These are phyloP conservation scores for Drosophila paramelanica DNA, from an alignment of 2,888 invertebrate species.

Conservation along the genomic window DNA sequence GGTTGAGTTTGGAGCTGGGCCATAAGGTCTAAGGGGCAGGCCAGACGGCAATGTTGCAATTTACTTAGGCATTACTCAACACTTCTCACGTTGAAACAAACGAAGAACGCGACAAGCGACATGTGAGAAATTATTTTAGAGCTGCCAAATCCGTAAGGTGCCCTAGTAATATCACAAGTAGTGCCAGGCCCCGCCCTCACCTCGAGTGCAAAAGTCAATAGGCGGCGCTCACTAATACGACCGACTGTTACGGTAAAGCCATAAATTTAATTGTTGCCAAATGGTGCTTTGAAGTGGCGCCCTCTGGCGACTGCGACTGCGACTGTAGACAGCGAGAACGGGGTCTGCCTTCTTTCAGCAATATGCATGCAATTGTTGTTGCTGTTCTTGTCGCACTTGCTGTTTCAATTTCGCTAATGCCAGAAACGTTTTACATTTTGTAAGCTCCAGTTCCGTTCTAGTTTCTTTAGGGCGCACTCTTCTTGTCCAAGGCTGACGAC, in stretches of 20 bases:
- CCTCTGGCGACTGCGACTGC: conserved; percentile 28
- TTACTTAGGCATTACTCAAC: conserved; percentile 35
- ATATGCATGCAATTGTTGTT: background rate
- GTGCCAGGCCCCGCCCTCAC: conserved; percentile 11
- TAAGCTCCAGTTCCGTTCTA: conserved; percentile 70
- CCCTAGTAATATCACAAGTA: conserved; percentile 29
- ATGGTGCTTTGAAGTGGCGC: conserved; percentile 52
- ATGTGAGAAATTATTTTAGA: conserved; percentile 53
- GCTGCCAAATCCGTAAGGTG: conserved; percentile 33
- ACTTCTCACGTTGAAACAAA: background rate
- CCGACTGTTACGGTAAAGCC: conserved; percentile 4
- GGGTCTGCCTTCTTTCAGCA: conserved; percentile 20
- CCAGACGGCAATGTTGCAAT: conserved; percentile 27
- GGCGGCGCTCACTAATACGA: conserved; percentile 17
- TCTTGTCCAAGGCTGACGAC: conserved; percentile 48
- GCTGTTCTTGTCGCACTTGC: conserved; percentile 9
- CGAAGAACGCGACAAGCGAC: conserved; percentile 36
- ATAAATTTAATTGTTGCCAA: conserved; percentile 64
- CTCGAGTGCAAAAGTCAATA: conserved; percentile 60
- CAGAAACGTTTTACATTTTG: conserved; percentile 52
- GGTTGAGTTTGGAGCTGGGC: conserved; percentile 21
- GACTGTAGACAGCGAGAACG: conserved; percentile 7
- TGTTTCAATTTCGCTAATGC: conserved; percentile 74
- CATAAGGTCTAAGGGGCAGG: conserved; percentile 6
- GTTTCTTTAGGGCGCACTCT: conserved; percentile 46